These are phyloP conservation scores for Odontomyia ornata DNA, from an alignment of 2,888 invertebrate species.

Conservation along the genomic window DNA sequence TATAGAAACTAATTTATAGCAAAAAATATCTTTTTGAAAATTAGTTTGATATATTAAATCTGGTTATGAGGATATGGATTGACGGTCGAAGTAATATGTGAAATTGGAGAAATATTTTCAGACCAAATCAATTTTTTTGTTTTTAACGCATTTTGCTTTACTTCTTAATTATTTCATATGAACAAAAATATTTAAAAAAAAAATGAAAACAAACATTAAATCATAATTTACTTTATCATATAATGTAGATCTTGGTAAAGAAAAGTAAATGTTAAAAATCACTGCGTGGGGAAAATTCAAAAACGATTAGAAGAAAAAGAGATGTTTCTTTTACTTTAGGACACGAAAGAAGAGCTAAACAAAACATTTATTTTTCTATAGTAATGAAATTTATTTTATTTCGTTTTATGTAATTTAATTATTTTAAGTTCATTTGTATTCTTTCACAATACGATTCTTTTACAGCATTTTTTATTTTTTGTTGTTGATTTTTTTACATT, in stretches of 20 bases:
- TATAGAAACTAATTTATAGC: no score
- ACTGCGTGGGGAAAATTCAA: not conserved
- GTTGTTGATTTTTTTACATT: conserved; percentile 6
- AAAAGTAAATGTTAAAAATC: no score
- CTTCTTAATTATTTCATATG: not conserved
- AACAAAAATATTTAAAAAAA: conserved; percentile 30
- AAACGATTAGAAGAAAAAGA: not conserved
- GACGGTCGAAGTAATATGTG: no score
- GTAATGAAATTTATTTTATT: conserved; percentile 25
- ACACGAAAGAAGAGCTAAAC: conserved; percentile 13
- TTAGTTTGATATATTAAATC: not conserved
- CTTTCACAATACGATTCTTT: conserved; percentile 16
- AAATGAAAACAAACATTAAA: conserved; percentile 2
- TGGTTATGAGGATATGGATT: no score
- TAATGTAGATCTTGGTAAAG: not conserved
- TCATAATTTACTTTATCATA: not conserved
- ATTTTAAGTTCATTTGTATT: not conserved
- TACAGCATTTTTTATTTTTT: conserved; percentile 36
- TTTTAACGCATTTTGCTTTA: not conserved
- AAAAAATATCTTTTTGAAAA: not conserved
- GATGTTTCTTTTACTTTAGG: not conserved
- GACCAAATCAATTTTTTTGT: no score
- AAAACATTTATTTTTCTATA: conserved; percentile 24
- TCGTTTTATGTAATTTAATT: conserved; percentile 28
- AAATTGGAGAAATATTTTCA: no score